Conservation (phyloP, 2,113 vertebrate genomes). For the Rhinogobius similis region DNA sequence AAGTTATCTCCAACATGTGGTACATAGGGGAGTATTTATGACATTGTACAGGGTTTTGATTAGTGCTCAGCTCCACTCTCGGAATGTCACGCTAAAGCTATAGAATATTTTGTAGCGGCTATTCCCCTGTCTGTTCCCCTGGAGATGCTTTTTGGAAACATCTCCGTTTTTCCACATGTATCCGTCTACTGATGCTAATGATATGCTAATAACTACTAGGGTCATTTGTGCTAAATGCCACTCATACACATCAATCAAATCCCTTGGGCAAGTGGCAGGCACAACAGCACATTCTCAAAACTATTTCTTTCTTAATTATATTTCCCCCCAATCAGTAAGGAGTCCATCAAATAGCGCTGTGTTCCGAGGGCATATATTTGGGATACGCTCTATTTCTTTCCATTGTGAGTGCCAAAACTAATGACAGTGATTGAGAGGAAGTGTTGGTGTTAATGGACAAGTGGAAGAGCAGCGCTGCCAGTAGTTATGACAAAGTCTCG, state of each 20-base stretch:
- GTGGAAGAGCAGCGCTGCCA: constrained; percentile 13
- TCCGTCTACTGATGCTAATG: constrained; percentile 64
- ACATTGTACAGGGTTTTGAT: constrained; percentile 6
- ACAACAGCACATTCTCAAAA: constrained; percentile 51
- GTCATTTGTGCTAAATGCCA: constrained; percentile 71
- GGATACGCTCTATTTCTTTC: constrained; percentile 45
- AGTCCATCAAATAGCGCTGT: constrained; percentile 51
- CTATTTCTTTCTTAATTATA: constrained; percentile 64
- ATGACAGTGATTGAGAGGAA: constrained; percentile 38
- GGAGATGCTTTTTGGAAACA: constrained; percentile 34
- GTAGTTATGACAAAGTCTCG: constrained; percentile 38
- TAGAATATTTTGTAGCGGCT: constrained; percentile 44
- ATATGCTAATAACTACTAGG: constrained; percentile 69
- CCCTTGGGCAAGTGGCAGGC: constrained; percentile 50
- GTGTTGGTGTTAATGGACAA: constrained; percentile 48
- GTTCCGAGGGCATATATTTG: constrained; percentile 50
- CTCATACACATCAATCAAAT: constrained; percentile 66
- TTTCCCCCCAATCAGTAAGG: constrained; percentile 46
- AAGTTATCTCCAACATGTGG: too few species aligned
- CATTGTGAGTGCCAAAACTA: constrained; percentile 35
- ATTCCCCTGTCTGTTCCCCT: constrained; percentile 41
- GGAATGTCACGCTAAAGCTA: constrained; percentile 49
- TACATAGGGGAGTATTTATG: too few species aligned
- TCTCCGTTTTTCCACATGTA: constrained; percentile 37
- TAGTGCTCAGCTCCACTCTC: constrained; percentile 31